Evolutionary conservation across 2,888 invertebrate genomes (phyloP).

Genomic region (Stenchaetothrips biformis): DNA sequence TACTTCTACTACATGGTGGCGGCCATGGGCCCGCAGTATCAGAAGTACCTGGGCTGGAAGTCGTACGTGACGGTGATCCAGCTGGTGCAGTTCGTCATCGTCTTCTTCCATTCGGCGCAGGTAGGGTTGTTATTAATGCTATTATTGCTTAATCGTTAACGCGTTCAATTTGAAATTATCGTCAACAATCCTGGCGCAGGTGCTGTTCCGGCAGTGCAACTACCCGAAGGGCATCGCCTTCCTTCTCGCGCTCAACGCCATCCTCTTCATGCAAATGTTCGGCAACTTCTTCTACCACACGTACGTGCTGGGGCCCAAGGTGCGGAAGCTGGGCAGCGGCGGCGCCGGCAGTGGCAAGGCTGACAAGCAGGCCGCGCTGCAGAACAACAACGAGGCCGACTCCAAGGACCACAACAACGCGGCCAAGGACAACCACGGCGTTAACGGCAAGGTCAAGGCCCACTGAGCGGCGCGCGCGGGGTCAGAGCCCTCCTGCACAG

Average conservation of each 20-base stretch:
- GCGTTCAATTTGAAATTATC: no score
- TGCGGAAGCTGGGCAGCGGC: no score
- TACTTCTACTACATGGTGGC: conserved; percentile 83
- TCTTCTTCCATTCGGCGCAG: conserved; percentile 42
- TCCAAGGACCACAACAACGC: not conserved
- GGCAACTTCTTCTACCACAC: conserved; percentile 51
- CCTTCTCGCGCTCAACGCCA: conserved; percentile 41
- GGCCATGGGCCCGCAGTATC: conserved; percentile 79
- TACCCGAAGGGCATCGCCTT: conserved; percentile 41
- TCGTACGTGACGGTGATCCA: conserved; percentile 43
- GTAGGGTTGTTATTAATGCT: no score
- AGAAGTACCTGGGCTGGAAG: conserved; percentile 54
- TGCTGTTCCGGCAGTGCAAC: conserved; percentile 41
- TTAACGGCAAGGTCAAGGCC: no score
- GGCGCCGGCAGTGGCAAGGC: not conserved
- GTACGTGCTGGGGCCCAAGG: conserved; percentile 39
- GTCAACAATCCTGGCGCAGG: no score
- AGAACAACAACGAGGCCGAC: not conserved
- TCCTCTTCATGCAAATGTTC: conserved; percentile 51
- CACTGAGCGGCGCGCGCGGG: no score
- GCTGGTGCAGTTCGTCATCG: conserved; percentile 42
- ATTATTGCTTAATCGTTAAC: no score
- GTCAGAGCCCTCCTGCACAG: no score
- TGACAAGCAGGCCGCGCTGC: not conserved
- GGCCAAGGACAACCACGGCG: not conserved